phyloP scores from a whole-genome alignment of 1,140 invertebrate genomes.

The Drosophila elegans region DNA sequence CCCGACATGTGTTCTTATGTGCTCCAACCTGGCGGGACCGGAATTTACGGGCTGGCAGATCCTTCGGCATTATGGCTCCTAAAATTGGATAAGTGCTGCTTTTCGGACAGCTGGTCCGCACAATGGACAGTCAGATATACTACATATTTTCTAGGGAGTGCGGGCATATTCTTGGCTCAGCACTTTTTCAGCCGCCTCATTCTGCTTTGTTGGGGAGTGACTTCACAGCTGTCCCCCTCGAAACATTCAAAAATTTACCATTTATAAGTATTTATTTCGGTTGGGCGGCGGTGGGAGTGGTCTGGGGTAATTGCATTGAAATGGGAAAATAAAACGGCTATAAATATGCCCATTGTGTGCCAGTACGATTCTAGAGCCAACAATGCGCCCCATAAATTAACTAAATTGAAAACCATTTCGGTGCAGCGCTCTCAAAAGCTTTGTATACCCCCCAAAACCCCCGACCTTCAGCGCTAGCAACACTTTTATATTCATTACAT shows the following conservation, averaged over 20 bases:
- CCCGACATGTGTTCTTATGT: slow-evolving; percentile 45
- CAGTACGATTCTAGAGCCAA: slow-evolving; percentile 50
- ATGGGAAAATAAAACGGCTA: slow-evolving; percentile 75
- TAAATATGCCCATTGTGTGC: slow-evolving; percentile 72
- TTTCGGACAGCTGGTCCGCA: slow-evolving; percentile 41
- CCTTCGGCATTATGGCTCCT: slow-evolving; percentile 12
- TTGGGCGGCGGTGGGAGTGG: slow-evolving; percentile 9
- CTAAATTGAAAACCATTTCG: slow-evolving; percentile 76
- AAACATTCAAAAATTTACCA: slow-evolving; percentile 37
- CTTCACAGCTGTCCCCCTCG: slow-evolving; percentile 20
- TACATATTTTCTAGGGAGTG: slow-evolving; percentile 2
- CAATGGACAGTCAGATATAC: slow-evolving; percentile 33
- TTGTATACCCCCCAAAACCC: background rate
- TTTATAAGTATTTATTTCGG: slow-evolving; percentile 29
- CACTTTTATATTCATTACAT: slow-evolving; percentile 73
- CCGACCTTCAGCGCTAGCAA: slow-evolving; percentile 32
- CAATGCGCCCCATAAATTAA: slow-evolving; percentile 74
- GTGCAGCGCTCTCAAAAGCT: slow-evolving; percentile 31
- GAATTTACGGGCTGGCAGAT: slow-evolving; percentile 23
- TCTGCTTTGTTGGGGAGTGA: background rate
- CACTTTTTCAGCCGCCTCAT: slow-evolving; percentile 40
- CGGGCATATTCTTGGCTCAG: slow-evolving; percentile 16
- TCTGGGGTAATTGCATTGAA: slow-evolving; percentile 67
- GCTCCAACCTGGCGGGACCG: slow-evolving; percentile 19
- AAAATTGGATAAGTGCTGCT: slow-evolving; percentile 45